Evolutionary conservation across 2,888 invertebrate species (phyloP).

Genomic region (Calameuta idolon): DNA sequence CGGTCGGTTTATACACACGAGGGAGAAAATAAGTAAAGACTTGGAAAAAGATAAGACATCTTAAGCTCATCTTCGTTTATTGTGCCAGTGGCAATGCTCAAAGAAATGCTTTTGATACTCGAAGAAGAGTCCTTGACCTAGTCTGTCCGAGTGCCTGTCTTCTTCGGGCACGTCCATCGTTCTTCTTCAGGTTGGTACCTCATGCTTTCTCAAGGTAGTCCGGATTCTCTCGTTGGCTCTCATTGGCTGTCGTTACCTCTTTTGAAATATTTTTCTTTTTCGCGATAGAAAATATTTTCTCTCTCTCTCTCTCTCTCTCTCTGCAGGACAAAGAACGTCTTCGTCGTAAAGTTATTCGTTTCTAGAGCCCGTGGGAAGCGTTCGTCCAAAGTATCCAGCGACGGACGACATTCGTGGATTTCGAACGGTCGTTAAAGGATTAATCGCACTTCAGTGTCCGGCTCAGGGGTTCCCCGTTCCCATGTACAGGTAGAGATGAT

Average conservation of each 20-base stretch:
- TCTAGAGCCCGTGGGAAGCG: constrained; percentile 78
- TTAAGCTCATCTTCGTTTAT: neutral
- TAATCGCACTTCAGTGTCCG: constrained; percentile 72
- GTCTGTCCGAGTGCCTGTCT: neutral
- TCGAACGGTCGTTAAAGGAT: constrained; percentile 68
- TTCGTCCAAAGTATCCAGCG: constrained; percentile 76
- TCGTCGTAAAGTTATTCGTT: constrained; percentile 36
- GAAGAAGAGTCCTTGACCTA: too few relatives aligned
- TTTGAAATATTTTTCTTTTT: too few relatives aligned
- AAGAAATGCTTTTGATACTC: neutral
- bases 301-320: neutral
- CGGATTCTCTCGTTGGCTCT: neutral
- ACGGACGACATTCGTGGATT: constrained; percentile 74
- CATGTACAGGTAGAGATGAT: constrained; percentile 72
- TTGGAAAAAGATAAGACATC: neutral
- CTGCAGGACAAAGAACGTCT: neutral
- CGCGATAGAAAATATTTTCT: neutral
- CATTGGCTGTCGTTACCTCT: neutral
- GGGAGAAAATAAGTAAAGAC: neutral
- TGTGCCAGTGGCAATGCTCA: neutral
- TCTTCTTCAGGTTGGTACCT: neutral
- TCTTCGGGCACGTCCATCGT: neutral
- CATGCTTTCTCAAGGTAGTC: neutral
- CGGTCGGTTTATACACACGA: neutral
- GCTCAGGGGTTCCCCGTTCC: constrained; percentile 79